Evolutionary conservation across 1,140 invertebrate genomes (phyloP).

Genomic region (Ceratina australensis): DNA sequence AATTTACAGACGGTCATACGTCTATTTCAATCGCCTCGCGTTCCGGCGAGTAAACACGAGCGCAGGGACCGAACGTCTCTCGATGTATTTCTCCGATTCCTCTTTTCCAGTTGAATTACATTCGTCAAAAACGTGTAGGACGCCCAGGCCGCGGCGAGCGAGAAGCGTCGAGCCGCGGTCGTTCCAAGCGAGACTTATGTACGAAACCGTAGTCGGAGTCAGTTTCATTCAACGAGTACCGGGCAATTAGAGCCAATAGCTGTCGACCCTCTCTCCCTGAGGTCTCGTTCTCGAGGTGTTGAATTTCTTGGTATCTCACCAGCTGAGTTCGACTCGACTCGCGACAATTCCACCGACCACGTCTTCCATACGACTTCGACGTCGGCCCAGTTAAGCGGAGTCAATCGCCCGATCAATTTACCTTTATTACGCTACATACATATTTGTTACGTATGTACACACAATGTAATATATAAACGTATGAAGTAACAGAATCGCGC

Average conservation of each 20-base stretch:
- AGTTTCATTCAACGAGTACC: slow-evolving; percentile 49
- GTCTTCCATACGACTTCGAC: too few relatives aligned
- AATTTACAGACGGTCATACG: slow-evolving; percentile 27
- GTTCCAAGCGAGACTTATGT: slow-evolving; percentile 40
- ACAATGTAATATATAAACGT: too few relatives aligned
- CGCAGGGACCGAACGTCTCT: neutral
- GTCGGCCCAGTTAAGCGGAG: too few relatives aligned
- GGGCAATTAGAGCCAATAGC: slow-evolving; percentile 61
- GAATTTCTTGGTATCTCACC: slow-evolving; percentile 59
- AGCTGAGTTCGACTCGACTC: slow-evolving; percentile 47
- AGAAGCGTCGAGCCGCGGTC: slow-evolving; percentile 61
- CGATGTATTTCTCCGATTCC: neutral
- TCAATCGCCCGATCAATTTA: too few relatives aligned
- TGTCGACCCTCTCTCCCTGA: slow-evolving; percentile 40
- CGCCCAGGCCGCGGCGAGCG: slow-evolving; percentile 58
- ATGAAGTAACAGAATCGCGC: too few relatives aligned
- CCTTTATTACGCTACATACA: too few relatives aligned
- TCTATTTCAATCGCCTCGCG: slow-evolving; percentile 17
- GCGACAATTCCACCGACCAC: neutral
- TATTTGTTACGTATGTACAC: too few relatives aligned
- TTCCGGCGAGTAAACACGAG: neutral
- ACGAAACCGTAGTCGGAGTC: slow-evolving; percentile 44
- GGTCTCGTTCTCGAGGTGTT: slow-evolving; percentile 61
- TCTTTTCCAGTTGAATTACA: neutral
- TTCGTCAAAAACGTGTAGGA: too few relatives aligned